Evolutionary conservation across 2,797 vertebrate species (phyloP).

Genomic region (Eospalax fontanierii): DNA sequence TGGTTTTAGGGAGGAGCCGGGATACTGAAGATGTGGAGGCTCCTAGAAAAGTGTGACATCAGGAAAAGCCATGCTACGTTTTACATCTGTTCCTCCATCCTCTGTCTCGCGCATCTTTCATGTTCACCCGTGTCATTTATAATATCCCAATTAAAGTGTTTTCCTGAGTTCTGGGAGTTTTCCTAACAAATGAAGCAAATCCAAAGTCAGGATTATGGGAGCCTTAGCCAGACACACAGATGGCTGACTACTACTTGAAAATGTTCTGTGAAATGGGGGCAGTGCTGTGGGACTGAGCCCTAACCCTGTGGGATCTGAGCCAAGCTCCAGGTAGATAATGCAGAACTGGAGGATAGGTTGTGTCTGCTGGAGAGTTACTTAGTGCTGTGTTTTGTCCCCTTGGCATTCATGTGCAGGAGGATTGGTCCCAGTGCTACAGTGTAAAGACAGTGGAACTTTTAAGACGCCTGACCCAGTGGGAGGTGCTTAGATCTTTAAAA

Average conservation of each 20-base stretch:
- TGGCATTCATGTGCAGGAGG: neutral
- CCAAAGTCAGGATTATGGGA: neutral
- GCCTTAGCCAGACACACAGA: neutral
- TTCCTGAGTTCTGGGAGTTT: neutral
- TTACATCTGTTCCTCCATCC: neutral
- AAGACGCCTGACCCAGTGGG: neutral
- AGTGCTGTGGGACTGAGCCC: neutral
- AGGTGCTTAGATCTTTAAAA: neutral
- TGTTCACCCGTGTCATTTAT: neutral
- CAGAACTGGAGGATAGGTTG: neutral
- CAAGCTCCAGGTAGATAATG: neutral
- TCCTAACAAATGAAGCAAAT: neutral
- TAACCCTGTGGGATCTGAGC: neutral
- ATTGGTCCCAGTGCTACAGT: neutral
- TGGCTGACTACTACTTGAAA: neutral
- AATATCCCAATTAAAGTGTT: neutral
- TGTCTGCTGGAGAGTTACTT: neutral
- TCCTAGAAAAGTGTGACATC: neutral
- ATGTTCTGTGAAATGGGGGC: neutral
- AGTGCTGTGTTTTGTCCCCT: neutral
- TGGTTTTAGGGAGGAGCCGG: neutral
- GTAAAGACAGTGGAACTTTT: neutral
- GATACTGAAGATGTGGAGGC: neutral
- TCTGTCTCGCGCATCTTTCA: neutral
- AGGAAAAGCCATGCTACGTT: neutral